A percentile compares a stretch with the other conserved stretches of the same genome.
phyloP scores from a whole-genome alignment of 2,888 invertebrate species.

The Hipparchia semele region DNA sequence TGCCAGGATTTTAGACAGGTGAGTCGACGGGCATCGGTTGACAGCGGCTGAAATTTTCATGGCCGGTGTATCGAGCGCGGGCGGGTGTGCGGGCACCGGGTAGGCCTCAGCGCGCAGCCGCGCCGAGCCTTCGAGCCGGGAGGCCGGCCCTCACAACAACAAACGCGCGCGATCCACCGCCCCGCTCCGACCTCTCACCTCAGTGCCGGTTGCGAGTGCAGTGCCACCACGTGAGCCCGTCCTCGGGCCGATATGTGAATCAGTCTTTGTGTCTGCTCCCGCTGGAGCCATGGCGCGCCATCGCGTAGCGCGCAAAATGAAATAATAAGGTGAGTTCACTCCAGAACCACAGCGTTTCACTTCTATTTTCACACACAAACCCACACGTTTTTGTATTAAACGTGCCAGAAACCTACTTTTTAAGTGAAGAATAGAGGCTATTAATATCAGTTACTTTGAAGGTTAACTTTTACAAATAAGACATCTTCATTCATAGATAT shows the following conservation, averaged over 20 bases:
- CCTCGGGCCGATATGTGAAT: slow-evolving; percentile 61
- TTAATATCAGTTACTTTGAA: slow-evolving; percentile 21
- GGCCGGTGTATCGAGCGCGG: slow-evolving; percentile 79
- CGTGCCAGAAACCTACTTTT: not conserved
- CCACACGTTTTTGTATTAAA: not conserved
- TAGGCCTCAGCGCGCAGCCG: slow-evolving; percentile 73
- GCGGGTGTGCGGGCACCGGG: slow-evolving; percentile 65
- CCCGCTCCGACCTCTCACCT: slow-evolving; percentile 46
- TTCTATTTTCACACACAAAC: not conserved
- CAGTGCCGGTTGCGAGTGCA: slow-evolving; percentile 57
- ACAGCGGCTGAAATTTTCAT: slow-evolving; percentile 81
- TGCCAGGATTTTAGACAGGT: slow-evolving; percentile 45
- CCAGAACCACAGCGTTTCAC: not conserved
- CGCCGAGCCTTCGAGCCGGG: slow-evolving; percentile 54
- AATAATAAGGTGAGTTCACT: slow-evolving; percentile 73
- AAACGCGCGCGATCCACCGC: slow-evolving; percentile 58
- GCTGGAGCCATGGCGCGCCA: slow-evolving; percentile 63
- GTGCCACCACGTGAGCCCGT: slow-evolving; percentile 58
- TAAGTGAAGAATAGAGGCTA: not conserved
- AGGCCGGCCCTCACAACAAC: slow-evolving; percentile 52
- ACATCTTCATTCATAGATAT: slow-evolving; percentile 31
- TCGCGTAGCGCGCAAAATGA: slow-evolving; percentile 68
- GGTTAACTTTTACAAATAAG: slow-evolving; percentile 28
- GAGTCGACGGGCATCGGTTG: slow-evolving; percentile 66
- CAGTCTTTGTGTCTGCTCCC: slow-evolving; percentile 57